A percentile compares a stretch with the other conserved stretches of the same genome.
Evolutionary conservation across 2,113 vertebrate genomes (phyloP).

Genomic region (Bolborhynchus lineola): DNA sequence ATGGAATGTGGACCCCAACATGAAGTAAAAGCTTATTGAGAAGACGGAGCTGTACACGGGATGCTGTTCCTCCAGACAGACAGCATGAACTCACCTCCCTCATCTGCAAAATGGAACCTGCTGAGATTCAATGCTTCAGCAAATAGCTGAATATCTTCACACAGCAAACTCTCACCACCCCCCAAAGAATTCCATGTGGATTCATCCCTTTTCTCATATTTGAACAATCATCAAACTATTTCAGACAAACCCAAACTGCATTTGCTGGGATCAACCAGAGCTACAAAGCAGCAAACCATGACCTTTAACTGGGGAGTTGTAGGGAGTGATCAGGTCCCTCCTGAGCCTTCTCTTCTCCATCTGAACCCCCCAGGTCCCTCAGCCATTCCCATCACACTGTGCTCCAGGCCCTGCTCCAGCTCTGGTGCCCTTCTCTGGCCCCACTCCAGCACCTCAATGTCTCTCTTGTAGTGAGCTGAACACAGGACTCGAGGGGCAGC

Average conservation of each 20-base stretch:
- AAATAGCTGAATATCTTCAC: not conserved
- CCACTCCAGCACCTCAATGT: not conserved
- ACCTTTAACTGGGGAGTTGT: not conserved
- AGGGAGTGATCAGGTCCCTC: not conserved
- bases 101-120: not conserved
- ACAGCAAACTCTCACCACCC: not conserved
- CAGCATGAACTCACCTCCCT: not conserved
- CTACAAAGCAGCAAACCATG: not conserved
- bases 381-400: not conserved
- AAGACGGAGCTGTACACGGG: not conserved
- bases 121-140: fast-evolving
- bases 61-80: not conserved
- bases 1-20: not conserved
- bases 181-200: no score
- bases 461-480: not conserved
- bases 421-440: not conserved
- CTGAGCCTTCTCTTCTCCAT: not conserved
- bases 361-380: not conserved
- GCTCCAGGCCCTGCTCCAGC: not conserved
- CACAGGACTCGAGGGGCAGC: not conserved
- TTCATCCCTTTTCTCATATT: not conserved
- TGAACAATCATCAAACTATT: not conserved
- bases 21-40: not conserved
- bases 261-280: not conserved
- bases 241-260: not conserved